Evolutionary conservation across 2,113 vertebrate species (phyloP), one percentile per base, ranked within the genome.

Genomic region (Oxygymnocypris stewartii): DNA sequence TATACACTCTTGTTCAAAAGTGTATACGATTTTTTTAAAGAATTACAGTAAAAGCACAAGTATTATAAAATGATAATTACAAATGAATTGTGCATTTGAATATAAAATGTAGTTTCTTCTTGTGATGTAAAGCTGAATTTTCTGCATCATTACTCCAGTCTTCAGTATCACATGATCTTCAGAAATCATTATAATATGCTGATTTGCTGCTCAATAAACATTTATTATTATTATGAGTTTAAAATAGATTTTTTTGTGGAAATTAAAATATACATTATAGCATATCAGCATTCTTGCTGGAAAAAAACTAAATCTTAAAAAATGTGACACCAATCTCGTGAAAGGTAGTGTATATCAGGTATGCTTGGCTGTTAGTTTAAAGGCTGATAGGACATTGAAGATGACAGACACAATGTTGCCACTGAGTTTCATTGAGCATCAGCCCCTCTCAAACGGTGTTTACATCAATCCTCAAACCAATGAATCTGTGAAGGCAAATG

Each of bases 361-460:
- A 65, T 87, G 6, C 25, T 47, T 49, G 61, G 1, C 2, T 18
- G 31, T 61, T 67, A 49, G 23, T 79, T 49, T 28, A 25, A 76
- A 76, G 13, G 14, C 25, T 51, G 25, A n/a, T 28, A 2, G 47
- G 75, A 77, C 9, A 77, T 87, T 85, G 81, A 84, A 87, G 44
- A 73, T 85, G 85, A 87, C 31, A 73, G 85, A 84, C 84, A 85
- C 57, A 89, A 71, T 87, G 69, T 84, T 69, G 25, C 49, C 37
- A 73, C 61, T 67, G 81, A 82, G 12, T 28, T 14, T 65, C 63
- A 31, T 65, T 76, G 57, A 49, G 4, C 5, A 7, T 44, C 49
- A 37, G 13, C 18, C 25, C 25, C 6, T 49, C 8, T 28, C n/a
- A 77, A 31, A 76, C n/a, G 31, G 25, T 51, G 28, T 51, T 51